Evolutionary conservation across 2,797 vertebrate species (phyloP).

Genomic region (Smutsia gigantea): DNA sequence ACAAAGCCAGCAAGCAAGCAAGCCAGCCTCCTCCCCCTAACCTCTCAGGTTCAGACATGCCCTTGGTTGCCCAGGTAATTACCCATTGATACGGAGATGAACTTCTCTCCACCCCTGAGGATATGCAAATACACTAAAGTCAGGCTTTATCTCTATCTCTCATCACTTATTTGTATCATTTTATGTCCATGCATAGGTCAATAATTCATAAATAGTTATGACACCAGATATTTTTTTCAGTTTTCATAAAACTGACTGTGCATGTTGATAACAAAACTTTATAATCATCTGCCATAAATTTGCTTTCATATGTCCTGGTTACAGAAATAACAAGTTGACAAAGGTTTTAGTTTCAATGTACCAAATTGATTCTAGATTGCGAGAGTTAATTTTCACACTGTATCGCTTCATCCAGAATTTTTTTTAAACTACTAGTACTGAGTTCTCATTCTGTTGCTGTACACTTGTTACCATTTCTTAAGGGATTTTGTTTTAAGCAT

Average conservation of each 20-base stretch:
- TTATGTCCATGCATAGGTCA: not conserved
- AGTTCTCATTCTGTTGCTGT: not conserved
- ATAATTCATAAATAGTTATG: constrained; percentile 56
- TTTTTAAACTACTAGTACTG: not conserved
- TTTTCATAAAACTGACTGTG: constrained; percentile 47
- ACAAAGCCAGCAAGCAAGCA: no score
- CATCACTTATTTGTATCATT: constrained; percentile 27
- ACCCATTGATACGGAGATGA: no score
- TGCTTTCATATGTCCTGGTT: not conserved
- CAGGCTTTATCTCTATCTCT: not conserved
- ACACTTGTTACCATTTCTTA: not conserved
- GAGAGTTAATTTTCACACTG: constrained; percentile 33
- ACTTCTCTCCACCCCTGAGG: no score
- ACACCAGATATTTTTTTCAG: not conserved
- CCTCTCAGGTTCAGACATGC: no score
- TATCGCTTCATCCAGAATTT: not conserved
- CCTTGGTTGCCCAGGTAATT: no score
- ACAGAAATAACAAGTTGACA: not conserved
- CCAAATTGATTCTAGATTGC: not conserved
- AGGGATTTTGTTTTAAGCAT: not conserved
- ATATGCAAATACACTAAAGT: no score
- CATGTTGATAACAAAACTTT: not conserved
- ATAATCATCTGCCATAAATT: constrained; percentile 33
- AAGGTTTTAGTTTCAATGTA: constrained; percentile 16
- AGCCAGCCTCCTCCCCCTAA: no score